These are phyloP conservation scores for Beroe forskalii DNA, from an alignment of 37 sponge, comb jelly and placozoan species.

Conservation along the genomic window DNA sequence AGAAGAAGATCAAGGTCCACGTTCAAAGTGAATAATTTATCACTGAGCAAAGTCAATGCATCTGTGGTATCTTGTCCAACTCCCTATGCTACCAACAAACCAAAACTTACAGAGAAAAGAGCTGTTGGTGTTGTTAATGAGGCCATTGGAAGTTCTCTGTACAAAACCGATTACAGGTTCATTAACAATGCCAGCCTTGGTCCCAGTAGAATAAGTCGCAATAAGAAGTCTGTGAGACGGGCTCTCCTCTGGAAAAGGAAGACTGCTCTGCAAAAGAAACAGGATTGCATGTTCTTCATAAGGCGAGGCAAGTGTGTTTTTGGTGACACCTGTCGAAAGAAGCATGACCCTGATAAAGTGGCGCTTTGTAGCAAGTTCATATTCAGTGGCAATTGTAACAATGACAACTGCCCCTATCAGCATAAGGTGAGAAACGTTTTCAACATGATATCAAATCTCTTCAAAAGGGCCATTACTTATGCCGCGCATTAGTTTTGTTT, in stretches of 20 bases:
- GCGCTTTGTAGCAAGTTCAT: slow-evolving; percentile 19
- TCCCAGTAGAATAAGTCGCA: background rate
- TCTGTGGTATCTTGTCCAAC: background rate
- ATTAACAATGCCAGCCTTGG: slow-evolving; percentile 47
- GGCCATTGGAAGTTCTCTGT: background rate
- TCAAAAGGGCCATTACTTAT: no score
- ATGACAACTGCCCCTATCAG: background rate
- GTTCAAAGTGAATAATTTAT: slow-evolving; percentile 43
- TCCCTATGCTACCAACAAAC: background rate
- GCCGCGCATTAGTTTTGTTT: no score
- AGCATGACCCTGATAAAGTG: slow-evolving; percentile 39
- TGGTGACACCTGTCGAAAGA: slow-evolving; percentile 27
- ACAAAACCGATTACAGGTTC: slow-evolving; percentile 3
- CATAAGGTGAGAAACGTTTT: slow-evolving; percentile 54
- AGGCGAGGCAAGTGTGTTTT: slow-evolving; percentile 41
- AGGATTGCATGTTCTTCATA: slow-evolving; percentile 54
- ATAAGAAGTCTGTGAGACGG: slow-evolving; percentile 16
- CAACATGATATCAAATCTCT: no score
- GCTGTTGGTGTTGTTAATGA: background rate
- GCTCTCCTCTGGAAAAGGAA: slow-evolving; percentile 50
- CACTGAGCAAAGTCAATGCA: background rate
- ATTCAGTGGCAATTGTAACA: background rate
- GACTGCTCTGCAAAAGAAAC: slow-evolving; percentile 3
- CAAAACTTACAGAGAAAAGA: background rate
- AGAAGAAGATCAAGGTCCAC: background rate